Evolutionary conservation across 2,888 invertebrate genomes (phyloP).

Genomic region (Phrixothrix hirtus): DNA sequence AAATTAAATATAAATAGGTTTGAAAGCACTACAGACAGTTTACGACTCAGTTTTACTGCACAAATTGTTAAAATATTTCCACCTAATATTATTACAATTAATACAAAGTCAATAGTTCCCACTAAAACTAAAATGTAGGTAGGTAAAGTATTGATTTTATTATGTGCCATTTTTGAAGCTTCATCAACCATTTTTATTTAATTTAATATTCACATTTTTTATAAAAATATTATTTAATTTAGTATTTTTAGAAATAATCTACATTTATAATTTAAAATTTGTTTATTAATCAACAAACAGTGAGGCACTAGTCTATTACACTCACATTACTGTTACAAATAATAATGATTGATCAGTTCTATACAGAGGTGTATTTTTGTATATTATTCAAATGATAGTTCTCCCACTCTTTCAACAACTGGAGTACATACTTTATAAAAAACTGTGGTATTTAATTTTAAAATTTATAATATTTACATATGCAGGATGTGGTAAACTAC

Average conservation of each 20-base stretch:
- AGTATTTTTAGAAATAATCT: not conserved
- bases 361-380: slow-evolving; percentile 11
- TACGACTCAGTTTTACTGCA: slow-evolving; percentile 71
- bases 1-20: slow-evolving; percentile 79
- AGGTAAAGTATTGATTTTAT: slow-evolving; percentile 1
- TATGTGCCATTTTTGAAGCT: not conserved
- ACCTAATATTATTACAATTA: slow-evolving; percentile 52
- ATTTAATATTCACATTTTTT: not conserved
- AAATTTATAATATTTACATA: too few species aligned
- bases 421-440: not conserved
- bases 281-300: not conserved
- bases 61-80: slow-evolving; percentile 78
- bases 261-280: too few species aligned
- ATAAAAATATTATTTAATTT: not conserved
- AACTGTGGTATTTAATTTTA: not conserved
- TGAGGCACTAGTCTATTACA: not conserved
- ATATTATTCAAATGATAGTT: slow-evolving; percentile 2
- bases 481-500: too few species aligned
- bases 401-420: not conserved
- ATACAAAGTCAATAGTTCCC: slow-evolving; percentile 15
- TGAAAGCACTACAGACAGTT: slow-evolving; percentile 70
- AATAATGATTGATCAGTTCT: slow-evolving; percentile 24
- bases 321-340: slow-evolving; percentile 11
- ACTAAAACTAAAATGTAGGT: slow-evolving; percentile 3
- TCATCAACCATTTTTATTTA: too few species aligned